Evolutionary conservation across 64 coral and sea anemone species (phyloP).

Genomic region (Hydrozoanthus tunicans): DNA sequence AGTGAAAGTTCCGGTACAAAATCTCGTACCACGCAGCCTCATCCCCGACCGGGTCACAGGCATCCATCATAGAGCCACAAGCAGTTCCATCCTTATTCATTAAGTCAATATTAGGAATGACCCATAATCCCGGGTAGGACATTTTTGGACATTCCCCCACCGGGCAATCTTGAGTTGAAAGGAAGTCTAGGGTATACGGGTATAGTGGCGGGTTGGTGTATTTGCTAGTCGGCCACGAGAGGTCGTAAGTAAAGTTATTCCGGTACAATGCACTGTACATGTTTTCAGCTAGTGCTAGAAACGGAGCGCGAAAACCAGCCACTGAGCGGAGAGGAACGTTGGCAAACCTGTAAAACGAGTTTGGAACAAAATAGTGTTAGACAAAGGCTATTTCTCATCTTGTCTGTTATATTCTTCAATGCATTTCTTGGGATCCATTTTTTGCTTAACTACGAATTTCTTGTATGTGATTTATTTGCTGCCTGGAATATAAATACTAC

Average conservation of each 20-base stretch:
- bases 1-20: slow-evolving; percentile 59
- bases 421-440: no score
- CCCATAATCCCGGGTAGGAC: slow-evolving; percentile 85
- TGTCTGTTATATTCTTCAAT: no score
- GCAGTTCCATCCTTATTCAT: slow-evolving; percentile 71
- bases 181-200: slow-evolving; percentile 78
- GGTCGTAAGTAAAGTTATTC: slow-evolving; percentile 76
- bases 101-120: slow-evolving; percentile 75
- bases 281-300: slow-evolving; percentile 74
- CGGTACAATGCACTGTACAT: slow-evolving; percentile 59
- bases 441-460: no score
- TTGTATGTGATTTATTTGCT: no score
- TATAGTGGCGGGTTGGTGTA: slow-evolving; percentile 70
- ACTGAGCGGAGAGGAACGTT: slow-evolving; percentile 32
- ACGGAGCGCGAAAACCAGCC: slow-evolving; percentile 74
- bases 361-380: background rate
- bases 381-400: no score
- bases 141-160: slow-evolving; percentile 58
- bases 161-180: slow-evolving; percentile 68
- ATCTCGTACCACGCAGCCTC: slow-evolving; percentile 61
- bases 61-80: slow-evolving; percentile 88
- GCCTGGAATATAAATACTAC: no score
- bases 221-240: slow-evolving; percentile 69
- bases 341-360: slow-evolving; percentile 54
- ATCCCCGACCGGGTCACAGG: slow-evolving; percentile 52